Conservation (phyloP, 2,797 vertebrate genomes). For the Sebastes trivittatus region DNA sequence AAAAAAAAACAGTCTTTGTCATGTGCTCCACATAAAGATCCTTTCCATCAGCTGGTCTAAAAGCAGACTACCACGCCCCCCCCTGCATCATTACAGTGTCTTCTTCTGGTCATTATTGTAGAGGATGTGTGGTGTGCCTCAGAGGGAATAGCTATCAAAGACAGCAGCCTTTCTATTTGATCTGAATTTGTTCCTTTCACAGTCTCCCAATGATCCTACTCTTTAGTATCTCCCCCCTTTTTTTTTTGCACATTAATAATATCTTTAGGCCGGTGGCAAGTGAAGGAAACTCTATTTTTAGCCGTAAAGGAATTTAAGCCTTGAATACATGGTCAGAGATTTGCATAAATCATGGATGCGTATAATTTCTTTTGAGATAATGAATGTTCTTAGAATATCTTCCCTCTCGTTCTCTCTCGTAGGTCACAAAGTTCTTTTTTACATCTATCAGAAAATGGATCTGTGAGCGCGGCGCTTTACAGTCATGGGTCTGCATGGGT, state of each 20-base stretch:
- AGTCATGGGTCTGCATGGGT: slow-evolving; percentile 20
- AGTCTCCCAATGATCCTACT: slow-evolving; percentile 45
- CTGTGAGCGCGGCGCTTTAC: slow-evolving; percentile 48
- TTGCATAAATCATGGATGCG: slow-evolving; percentile 79
- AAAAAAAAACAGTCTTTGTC: slow-evolving; percentile 14
- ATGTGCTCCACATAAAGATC: slow-evolving; percentile 32
- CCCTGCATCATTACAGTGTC: slow-evolving; percentile 21
- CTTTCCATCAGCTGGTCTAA: slow-evolving; percentile 29
- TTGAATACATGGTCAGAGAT: slow-evolving; percentile 77
- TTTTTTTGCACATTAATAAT: slow-evolving; percentile 65
- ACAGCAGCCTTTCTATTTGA: slow-evolving; percentile 54
- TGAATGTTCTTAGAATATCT: slow-evolving; percentile 77
- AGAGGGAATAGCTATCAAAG: slow-evolving; percentile 60
- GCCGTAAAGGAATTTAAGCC: slow-evolving; percentile 71
- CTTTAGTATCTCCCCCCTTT: slow-evolving; percentile 37
- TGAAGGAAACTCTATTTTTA: slow-evolving; percentile 75
- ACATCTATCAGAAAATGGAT: slow-evolving; percentile 77
- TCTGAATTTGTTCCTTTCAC: slow-evolving; percentile 63
- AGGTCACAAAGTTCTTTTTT: slow-evolving; percentile 58
- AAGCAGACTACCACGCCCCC: slow-evolving; percentile 8
- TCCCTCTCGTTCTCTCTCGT: slow-evolving; percentile 19
- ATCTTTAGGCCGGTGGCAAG: slow-evolving; percentile 70
- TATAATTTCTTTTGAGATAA: slow-evolving; percentile 76
- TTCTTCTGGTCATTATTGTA: slow-evolving; percentile 48
- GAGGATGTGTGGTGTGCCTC: slow-evolving; percentile 41